A percentile compares a stretch with the other conserved stretches of the same genome.
These are phyloP conservation scores for Suncus etruscus DNA, from an alignment of 2,113 vertebrate genomes.

Conservation along the genomic window DNA sequence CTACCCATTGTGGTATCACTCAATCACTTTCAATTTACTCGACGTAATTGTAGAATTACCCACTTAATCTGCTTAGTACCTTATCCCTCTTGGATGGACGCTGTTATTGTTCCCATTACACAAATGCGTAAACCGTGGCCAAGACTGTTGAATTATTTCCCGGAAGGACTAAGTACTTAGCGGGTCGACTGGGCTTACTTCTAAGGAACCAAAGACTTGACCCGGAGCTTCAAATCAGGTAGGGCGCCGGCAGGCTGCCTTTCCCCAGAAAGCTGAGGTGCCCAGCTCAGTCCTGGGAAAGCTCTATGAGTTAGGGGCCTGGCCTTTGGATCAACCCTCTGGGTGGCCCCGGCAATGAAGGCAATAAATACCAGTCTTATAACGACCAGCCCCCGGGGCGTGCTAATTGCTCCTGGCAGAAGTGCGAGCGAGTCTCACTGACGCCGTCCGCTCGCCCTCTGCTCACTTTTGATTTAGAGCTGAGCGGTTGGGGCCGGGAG, in stretches of 20 bases:
- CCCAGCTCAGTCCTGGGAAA: rapidly evolving
- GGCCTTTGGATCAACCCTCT: not conserved
- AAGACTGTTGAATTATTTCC: not conserved
- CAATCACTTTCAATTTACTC: no score
- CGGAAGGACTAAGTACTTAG: not conserved
- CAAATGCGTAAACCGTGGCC: not conserved
- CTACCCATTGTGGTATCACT: no score
- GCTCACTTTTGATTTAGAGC: not conserved
- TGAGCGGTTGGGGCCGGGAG: not conserved
- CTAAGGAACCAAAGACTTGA: not conserved
- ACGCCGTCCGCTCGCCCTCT: rapidly evolving
- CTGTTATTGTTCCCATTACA: not conserved
- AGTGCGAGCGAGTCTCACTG: not conserved
- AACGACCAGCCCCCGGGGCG: not conserved
- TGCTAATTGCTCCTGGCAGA: not conserved
- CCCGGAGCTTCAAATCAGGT: rapidly evolving
- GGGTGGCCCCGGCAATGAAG: not conserved
- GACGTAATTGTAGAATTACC: rapidly evolving
- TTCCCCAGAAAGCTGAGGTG: not conserved
- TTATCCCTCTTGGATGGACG: not conserved
- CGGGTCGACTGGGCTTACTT: no score
- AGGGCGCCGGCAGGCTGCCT: rapidly evolving
- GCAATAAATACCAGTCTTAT: not conserved
- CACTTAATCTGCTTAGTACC: not conserved
- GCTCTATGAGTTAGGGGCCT: rapidly evolving